Base-by-base conservation (phyloP, 1,140 invertebrate species). In the Trichogramma pretiosum region DNA sequence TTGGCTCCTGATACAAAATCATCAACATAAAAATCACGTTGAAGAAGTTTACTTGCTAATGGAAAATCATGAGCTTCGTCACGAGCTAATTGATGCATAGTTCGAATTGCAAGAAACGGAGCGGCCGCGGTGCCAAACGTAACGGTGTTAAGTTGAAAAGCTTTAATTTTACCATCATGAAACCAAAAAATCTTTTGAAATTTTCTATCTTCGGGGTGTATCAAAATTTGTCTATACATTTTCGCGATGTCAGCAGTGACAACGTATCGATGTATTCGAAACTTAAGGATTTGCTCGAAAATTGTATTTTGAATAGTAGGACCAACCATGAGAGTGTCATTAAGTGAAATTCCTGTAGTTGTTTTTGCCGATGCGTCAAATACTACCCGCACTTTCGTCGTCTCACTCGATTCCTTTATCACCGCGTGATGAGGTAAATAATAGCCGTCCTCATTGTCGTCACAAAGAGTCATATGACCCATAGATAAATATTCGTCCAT, bases 361-460 rank as follows among this genome's bases (percentile, higher is more conserved):
- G 24, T 44, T 22, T 35, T 23, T 2, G 33, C 21, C 13, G 42
- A 45, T 17, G 18, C 42, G 14, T 45, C 22, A 9, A 45, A 36
- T 1, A 45, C 32, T 24, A 45, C 23, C 32, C 43, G n/a, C 10
- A 26, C 2, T 10, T 30, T 24, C 2, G 44, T 46, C 17, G 44
- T 46, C 1, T 16, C 5, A 7, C 16, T 43, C 3, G 38, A 40
- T 24, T n/a, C 3, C 24, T 46, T 46, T 3, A 24, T 26, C 3
- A 40, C n/a, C 9, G 21, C 10, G 18, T 41, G 23, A 30, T 41
- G 24, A 5, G n/a, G 39, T 7, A 41, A 32, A n/a, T 41, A 41
- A 16, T 26, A 23, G 3, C 21, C 22, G 5, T 18, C n/a, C 3
- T 13, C 3, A 3, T 39, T 18, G 14, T 41, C 14, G 8, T 40